These are phyloP conservation scores for Ctenodactylus gundi DNA, from an alignment of 2,113 vertebrate species.

Conservation along the genomic window DNA sequence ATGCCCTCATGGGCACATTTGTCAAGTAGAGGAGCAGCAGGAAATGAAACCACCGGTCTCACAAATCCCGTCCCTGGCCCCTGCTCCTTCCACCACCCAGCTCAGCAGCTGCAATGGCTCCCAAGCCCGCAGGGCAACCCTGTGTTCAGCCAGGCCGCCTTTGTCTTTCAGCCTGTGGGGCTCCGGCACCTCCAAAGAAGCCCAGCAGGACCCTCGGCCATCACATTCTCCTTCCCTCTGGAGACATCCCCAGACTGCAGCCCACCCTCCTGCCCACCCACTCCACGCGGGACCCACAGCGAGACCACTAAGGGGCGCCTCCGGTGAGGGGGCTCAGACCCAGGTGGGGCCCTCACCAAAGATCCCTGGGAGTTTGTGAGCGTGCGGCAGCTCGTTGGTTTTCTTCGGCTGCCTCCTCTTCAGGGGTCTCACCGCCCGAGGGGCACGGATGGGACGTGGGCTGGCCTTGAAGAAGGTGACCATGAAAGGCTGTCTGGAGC, in stretches of 20 bases:
- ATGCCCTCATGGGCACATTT: background rate
- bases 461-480: slow-evolving; percentile 37
- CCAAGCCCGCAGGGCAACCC: rapidly evolving
- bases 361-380: slow-evolving; percentile 87
- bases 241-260: background rate
- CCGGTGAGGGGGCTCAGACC: background rate
- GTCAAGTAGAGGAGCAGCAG: background rate
- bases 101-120: background rate
- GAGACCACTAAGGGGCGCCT: background rate
- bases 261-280: background rate
- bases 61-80: background rate
- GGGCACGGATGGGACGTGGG: background rate
- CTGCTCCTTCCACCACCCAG: background rate
- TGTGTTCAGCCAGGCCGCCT: background rate
- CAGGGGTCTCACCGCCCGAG: slow-evolving; percentile 84
- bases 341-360: slow-evolving; percentile 85
- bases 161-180: background rate
- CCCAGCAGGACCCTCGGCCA: background rate
- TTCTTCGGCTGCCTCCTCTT: slow-evolving; percentile 89
- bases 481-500: slow-evolving; percentile 31
- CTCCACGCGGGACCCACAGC: background rate
- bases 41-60: background rate
- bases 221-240: background rate
- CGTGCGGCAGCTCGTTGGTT: slow-evolving; percentile 89
- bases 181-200: background rate